A percentile compares a stretch with the other conserved stretches of the same genome.
These are phyloP conservation scores for Lophotriccus pileatus DNA, from an alignment of 2,797 vertebrate genomes.

Conservation along the genomic window DNA sequence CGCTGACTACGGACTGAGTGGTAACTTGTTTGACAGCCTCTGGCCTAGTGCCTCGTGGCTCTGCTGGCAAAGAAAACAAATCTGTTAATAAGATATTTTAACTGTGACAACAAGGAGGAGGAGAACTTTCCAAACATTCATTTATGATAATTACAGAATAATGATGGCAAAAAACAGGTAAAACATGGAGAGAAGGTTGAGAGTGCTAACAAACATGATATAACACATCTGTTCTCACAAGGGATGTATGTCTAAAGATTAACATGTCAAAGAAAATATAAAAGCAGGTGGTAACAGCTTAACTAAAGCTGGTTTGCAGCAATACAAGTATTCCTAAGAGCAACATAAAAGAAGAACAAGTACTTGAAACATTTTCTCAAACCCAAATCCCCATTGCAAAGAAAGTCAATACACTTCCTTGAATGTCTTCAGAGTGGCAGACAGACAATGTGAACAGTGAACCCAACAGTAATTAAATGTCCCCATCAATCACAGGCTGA, in stretches of 20 bases:
- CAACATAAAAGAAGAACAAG: constrained; percentile 69
- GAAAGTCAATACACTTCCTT: constrained; percentile 16
- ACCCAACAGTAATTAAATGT: neutral
- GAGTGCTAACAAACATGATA: constrained; percentile 66
- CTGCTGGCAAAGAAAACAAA: constrained; percentile 63
- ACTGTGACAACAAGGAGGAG: constrained; percentile 61
- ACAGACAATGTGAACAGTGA: neutral
- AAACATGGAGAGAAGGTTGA: constrained; percentile 32
- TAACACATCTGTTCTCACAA: constrained; percentile 74
- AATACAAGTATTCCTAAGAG: constrained; percentile 71
- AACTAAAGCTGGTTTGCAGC: constrained; percentile 68
- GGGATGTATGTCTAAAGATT: constrained; percentile 72
- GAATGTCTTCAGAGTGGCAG: constrained; percentile 9
- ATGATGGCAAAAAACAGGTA: constrained; percentile 55
- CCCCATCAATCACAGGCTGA: neutral
- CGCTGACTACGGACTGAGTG: neutral
- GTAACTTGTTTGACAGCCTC: constrained; percentile 52
- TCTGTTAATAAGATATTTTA: constrained; percentile 66
- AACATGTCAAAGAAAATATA: constrained; percentile 77
- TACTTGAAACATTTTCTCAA: constrained; percentile 54
- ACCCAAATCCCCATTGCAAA: constrained; percentile 42
- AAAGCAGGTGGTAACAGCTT: constrained; percentile 76
- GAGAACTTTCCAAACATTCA: constrained; percentile 64
- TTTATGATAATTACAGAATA: constrained; percentile 68
- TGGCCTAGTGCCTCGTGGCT: constrained; percentile 60